These are phyloP conservation scores for Actinostola sp. DNA, from an alignment of 92 coral and sea anemone species.

Conservation along the genomic window DNA sequence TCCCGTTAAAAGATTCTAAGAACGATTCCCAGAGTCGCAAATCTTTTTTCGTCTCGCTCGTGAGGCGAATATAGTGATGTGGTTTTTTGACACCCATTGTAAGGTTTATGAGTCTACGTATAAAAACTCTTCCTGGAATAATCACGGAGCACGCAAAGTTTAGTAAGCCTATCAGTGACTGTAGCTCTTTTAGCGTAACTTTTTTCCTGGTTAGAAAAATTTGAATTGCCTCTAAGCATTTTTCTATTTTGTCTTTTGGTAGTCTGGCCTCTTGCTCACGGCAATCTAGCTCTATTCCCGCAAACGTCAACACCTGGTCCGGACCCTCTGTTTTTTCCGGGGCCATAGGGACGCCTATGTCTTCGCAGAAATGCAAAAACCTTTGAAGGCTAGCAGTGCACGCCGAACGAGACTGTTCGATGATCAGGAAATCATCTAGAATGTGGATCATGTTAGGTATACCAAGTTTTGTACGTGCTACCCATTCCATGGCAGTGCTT, in stretches of 20 bases:
- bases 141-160: slow-evolving; percentile 49
- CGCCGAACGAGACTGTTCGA: not conserved
- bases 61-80: slow-evolving; percentile 15
- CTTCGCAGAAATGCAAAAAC: slow-evolving; percentile 45
- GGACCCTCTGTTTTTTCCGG: slow-evolving; percentile 68
- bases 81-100: slow-evolving; percentile 37
- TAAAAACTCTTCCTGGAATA: slow-evolving; percentile 49
- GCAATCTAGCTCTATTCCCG: slow-evolving; percentile 64
- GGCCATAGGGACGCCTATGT: slow-evolving; percentile 62
- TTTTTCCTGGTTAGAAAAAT: too few relatives aligned
- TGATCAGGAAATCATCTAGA: slow-evolving; percentile 51
- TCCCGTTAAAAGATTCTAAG: not conserved
- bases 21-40: slow-evolving; percentile 28
- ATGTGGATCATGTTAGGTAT: slow-evolving; percentile 34
- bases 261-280: slow-evolving; percentile 45
- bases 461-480: slow-evolving; percentile 25
- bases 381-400: slow-evolving; percentile 21
- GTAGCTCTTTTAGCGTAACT: slow-evolving; percentile 39
- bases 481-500: slow-evolving; percentile 52
- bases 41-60: slow-evolving; percentile 18
- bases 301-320: slow-evolving; percentile 40
- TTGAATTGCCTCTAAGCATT: too few relatives aligned
- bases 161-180: slow-evolving; percentile 40
- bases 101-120: slow-evolving; percentile 54
- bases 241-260: slow-evolving; percentile 45